Base-by-base conservation (phyloP, 2,113 vertebrate genomes). In the Rynchops niger region DNA sequence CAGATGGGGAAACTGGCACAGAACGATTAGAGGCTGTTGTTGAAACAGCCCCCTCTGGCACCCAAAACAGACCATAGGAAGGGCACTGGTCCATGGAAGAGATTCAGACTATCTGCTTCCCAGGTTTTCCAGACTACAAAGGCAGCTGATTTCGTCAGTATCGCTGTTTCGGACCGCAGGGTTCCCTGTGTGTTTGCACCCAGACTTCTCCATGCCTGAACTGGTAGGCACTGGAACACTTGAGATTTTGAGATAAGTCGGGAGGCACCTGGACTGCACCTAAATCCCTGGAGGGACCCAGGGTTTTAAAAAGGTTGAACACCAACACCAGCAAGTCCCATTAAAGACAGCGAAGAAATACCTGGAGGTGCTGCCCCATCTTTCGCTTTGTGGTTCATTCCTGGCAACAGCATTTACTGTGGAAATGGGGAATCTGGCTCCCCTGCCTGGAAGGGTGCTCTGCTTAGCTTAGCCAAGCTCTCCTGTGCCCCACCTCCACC, bases 1-100 rank as follows among this genome's bases (percentile, higher is more conserved):
- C 96, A 95, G 70, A 87, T 93, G 84, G 86, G 62, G 53, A 90
- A 97, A 50, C 86, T 93, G 86, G 73, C 94, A 85, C 18, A 58
- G 50, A 53, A 89, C 58, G 49, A 67, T 77, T 72, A 93, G 73
- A 82, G 56, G 4, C 38, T 80, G 49, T 72, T 95, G 34, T 56
- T 83, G 78, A 92, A 94, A 83, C 34, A 89, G 34, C 30, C 66
- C 22, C 12, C 67, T 86, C 88, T 81, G 72, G 80, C 86, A 93
- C 70, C 73, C 78, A 72, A 6, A 91, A 56, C 36, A 89, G 52
- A 82, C 56, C 36, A 20, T 36, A 89, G 56, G 61, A 82, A 69
- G 38, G 73, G 77, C 61, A 93, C 32, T 56, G n/a, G 40, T 56
- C 84, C 73, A 23, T 90, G 82, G 62, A 79, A 74, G 73, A 85